Base-by-base conservation (phyloP, 2,888 invertebrate species). In the Holacanthella duospinosa region DNA sequence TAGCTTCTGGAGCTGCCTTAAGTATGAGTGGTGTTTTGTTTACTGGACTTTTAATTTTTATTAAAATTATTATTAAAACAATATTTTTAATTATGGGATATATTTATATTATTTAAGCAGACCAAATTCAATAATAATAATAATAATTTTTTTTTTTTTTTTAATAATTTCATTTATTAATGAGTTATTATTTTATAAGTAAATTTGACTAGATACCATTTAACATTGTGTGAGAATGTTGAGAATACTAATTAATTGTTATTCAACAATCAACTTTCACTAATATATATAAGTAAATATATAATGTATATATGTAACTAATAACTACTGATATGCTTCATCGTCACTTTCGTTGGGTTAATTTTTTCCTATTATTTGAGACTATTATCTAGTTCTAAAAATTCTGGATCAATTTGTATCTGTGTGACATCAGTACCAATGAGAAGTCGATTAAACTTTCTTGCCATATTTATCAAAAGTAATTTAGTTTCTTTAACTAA, bases 401-500 rank as follows among this genome's bases (percentile, higher is more conserved):
- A n/a, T 4, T 48, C 21, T 48, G 48, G 19, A 21, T 48, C 4
- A 48, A 4, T 21, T 9, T n/a, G 48, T 21, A n/a, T 9, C n/a
- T 9, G 21, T 4, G 4, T 48, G 12, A 21, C n/a, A 48, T 48
- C 48, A 9, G 21, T 4, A n/a, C 21, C 48, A 48, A 4, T 9
- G 48, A 48, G 48, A 21, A 48, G 48, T 48, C 48, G 48, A 21
- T 48, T 9, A 21, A 48, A 48, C n/a, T 21, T 48, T 9, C n/a
- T 21, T 16, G 48, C 48, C 48, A 48, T 48, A 62, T 55, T 65
- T 58, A n/a, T 54, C 2, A 66, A 26, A 1, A 64, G 44, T 12
- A 60, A 27, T 43, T 59, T 63, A 19, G 66, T 55, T 29, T 66
- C 64, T 12, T 58, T 29, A 2, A 66, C 54, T 19, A 66, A 62